Evolutionary conservation across 2,888 invertebrate genomes (phyloP).

Genomic region (Amblyjoppa fuscipennis): DNA sequence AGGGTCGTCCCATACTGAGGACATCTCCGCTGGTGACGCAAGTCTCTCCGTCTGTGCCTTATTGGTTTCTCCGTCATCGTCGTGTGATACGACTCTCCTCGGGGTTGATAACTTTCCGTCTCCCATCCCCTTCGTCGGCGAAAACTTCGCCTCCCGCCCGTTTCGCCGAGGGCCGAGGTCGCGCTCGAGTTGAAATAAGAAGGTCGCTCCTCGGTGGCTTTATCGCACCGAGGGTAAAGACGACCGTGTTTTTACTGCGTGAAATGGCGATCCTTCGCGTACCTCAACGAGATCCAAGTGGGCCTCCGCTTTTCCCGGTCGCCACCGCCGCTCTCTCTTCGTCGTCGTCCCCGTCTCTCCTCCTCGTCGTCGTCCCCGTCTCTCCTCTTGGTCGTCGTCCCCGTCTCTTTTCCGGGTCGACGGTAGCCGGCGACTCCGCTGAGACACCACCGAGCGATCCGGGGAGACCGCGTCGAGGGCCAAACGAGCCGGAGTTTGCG

Average conservation of each 20-base stretch:
- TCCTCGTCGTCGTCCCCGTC: not conserved
- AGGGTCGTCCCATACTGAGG: not conserved
- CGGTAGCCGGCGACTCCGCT: constrained; percentile 2
- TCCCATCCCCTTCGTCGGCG: not conserved
- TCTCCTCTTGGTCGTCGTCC: constrained; percentile 5
- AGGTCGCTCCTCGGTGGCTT: constrained; percentile 22
- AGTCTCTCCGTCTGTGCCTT: not conserved
- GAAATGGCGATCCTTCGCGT: constrained; percentile 33
- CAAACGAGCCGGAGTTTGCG: constrained; percentile 32
- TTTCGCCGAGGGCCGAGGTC: constrained; percentile 31
- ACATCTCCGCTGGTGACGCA: not conserved
- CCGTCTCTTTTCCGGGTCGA: not conserved
- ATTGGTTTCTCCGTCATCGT: not conserved
- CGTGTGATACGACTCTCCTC: not conserved
- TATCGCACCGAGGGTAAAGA: constrained; percentile 42
- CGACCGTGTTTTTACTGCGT: constrained; percentile 37
- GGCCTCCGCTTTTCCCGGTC: not conserved
- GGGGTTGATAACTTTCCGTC: constrained; percentile 11
- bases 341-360: constrained; percentile 2
- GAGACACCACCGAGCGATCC: constrained; percentile 7
- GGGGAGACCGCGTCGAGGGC: not conserved
- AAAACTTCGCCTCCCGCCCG: constrained; percentile 18
- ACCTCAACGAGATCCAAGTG: constrained; percentile 48
- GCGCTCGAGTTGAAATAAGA: constrained; percentile 11
- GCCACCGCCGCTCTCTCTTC: not conserved